These are phyloP conservation scores for Scartelaos histophorus DNA, from an alignment of 2,113 vertebrate genomes.

Conservation along the genomic window DNA sequence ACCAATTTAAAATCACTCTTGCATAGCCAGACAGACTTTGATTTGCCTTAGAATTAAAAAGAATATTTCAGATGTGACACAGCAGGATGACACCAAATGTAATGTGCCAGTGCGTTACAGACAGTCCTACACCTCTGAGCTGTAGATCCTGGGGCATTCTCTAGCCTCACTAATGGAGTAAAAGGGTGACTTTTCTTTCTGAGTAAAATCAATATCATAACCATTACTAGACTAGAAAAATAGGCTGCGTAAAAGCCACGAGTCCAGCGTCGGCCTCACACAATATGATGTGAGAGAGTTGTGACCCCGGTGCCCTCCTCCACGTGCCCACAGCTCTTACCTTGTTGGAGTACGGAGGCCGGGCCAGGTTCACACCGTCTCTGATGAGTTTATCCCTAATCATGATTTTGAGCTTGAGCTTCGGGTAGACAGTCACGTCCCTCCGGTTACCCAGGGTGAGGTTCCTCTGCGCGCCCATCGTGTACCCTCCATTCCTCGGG, in stretches of 20 bases:
- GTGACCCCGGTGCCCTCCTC: not conserved
- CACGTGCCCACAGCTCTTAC: conserved; percentile 72
- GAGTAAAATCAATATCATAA: not conserved
- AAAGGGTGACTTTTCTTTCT: not conserved
- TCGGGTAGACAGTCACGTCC: conserved; percentile 86
- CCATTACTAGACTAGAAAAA: not conserved
- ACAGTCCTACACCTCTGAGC: not conserved
- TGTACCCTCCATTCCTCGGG: conserved; percentile 53
- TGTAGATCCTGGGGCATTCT: not conserved
- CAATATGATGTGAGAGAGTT: not conserved
- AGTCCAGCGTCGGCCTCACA: not conserved
- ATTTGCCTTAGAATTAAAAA: not conserved
- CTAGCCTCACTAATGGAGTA: not conserved
- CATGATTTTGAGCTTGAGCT: conserved; percentile 97
- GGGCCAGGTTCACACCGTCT: conserved; percentile 91
- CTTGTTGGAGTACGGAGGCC: conserved; percentile 92
- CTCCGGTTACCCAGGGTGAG: conserved; percentile 75
- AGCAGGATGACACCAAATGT: not conserved
- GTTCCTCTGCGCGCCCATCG: conserved; percentile 71
- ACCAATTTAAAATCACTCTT: too few species aligned
- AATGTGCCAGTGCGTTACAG: not conserved
- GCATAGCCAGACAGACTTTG: not conserved
- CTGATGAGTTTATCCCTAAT: conserved; percentile 94
- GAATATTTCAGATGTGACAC: not conserved
- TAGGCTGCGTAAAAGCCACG: too few species aligned